phyloP scores from a whole-genome alignment of 2,888 invertebrate species.

The Lypha dubia region DNA sequence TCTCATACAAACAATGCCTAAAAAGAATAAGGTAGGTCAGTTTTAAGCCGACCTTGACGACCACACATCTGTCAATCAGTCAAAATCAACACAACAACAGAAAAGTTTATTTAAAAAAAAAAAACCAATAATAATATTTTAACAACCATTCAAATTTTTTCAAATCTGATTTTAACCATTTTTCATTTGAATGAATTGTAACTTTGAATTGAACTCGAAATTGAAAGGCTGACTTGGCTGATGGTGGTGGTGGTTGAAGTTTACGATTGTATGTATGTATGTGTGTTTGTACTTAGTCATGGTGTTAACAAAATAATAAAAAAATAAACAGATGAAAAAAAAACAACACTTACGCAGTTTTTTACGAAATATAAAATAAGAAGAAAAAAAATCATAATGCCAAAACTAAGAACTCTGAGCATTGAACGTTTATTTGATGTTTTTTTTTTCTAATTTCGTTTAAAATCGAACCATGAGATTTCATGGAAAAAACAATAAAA shows the following conservation, averaged over 20 bases:
- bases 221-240: conserved; percentile 50
- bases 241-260: conserved; percentile 3
- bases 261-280: no score
- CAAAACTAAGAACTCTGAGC: conserved; percentile 47
- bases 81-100: conserved; percentile 40
- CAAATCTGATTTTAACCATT: conserved; percentile 52
- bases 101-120: not conserved
- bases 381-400: conserved; percentile 34
- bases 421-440: conserved; percentile 25
- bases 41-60: conserved; percentile 27
- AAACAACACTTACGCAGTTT: conserved; percentile 61
- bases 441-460: not conserved
- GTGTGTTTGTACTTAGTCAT: no score
- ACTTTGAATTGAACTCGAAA: conserved; percentile 59
- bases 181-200: conserved; percentile 62
- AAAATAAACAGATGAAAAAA: not conserved
- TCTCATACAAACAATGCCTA: conserved; percentile 23
- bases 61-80: conserved; percentile 56
- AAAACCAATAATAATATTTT: conserved; percentile 23
- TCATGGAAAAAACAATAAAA: conserved; percentile 55
- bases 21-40: conserved; percentile 24
- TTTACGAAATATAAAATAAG: not conserved
- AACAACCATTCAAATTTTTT: conserved; percentile 59
- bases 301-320: not conserved
- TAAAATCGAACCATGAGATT: conserved; percentile 35